phyloP scores from a whole-genome alignment of 2,888 invertebrate genomes.

The Cecidostiba fungosa region DNA sequence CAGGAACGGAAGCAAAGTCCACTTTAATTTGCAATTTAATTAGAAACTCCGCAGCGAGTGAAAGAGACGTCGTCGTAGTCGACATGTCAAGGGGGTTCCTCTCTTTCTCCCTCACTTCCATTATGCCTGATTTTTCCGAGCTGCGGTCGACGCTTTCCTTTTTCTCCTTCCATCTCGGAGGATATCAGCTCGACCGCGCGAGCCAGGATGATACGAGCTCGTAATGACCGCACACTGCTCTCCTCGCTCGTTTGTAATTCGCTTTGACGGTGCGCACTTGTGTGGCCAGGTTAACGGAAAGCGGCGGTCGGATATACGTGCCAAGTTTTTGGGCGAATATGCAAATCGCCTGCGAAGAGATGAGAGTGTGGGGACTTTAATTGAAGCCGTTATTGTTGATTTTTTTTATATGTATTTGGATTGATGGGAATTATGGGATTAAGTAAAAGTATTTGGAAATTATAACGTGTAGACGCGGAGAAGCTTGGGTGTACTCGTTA shows the following conservation, averaged over 20 bases:
- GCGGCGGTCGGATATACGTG: background rate
- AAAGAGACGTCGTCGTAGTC: conserved; percentile 22
- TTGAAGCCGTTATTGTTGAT: background rate
- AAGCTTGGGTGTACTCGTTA: background rate
- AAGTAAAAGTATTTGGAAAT: background rate
- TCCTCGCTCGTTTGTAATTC: conserved; percentile 38
- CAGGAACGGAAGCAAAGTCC: background rate
- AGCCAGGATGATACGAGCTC: background rate
- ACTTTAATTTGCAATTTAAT: conserved; percentile 50
- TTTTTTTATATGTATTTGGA: background rate
- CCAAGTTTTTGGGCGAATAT: conserved; percentile 27
- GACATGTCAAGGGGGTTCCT: background rate
- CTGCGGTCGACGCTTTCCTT: background rate
- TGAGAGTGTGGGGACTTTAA: background rate
- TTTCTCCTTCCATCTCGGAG: background rate
- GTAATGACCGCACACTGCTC: background rate
- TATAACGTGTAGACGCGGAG: background rate
- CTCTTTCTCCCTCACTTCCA: background rate
- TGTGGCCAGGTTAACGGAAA: background rate
- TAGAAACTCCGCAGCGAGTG: conserved; percentile 15
- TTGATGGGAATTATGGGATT: background rate
- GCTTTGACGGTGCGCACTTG: background rate
- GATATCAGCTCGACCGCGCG: conserved; percentile 1
- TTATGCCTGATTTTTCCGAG: conserved; percentile 5
- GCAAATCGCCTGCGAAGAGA: background rate